Evolutionary conservation across 2,113 vertebrate genomes (phyloP).

Genomic region (Leucosticte australis): DNA sequence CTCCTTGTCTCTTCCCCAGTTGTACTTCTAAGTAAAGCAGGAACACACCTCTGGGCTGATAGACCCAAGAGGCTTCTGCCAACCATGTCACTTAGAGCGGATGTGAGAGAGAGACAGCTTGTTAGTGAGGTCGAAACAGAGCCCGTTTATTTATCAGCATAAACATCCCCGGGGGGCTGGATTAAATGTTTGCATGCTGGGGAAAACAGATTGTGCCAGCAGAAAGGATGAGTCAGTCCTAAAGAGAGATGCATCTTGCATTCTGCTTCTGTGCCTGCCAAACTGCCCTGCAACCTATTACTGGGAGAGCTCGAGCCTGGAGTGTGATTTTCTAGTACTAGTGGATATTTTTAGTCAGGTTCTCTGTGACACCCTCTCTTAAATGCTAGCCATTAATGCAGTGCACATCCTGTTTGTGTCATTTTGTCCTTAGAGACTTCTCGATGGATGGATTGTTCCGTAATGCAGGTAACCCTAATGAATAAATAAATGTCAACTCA

Average conservation of each 20-base stretch:
- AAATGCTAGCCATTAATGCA: constrained; percentile 7
- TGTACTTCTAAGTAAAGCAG: background rate
- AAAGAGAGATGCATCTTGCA: background rate
- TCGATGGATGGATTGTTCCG: background rate
- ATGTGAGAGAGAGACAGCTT: background rate
- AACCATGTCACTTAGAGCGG: background rate
- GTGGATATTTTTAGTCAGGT: constrained; percentile 9
- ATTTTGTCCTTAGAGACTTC: constrained; percentile 27
- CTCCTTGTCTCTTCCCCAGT: background rate
- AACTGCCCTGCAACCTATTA: background rate
- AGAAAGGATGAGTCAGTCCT: constrained; percentile 35
- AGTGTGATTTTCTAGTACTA: background rate
- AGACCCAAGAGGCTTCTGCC: background rate
- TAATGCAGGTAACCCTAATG: constrained; percentile 25
- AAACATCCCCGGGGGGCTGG: background rate
- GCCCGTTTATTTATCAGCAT: background rate
- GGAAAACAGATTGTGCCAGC: constrained; percentile 14
- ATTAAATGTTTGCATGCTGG: constrained; percentile 3
- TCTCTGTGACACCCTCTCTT: background rate
- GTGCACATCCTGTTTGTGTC: background rate
- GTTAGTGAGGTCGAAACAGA: background rate
- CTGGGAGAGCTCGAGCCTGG: background rate
- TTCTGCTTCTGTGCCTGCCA: background rate
- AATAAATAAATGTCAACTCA: background rate
- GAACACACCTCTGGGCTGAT: background rate